Base-by-base conservation (phyloP, 2,888 invertebrate genomes). In the Mesorhabditis sp. region DNA sequence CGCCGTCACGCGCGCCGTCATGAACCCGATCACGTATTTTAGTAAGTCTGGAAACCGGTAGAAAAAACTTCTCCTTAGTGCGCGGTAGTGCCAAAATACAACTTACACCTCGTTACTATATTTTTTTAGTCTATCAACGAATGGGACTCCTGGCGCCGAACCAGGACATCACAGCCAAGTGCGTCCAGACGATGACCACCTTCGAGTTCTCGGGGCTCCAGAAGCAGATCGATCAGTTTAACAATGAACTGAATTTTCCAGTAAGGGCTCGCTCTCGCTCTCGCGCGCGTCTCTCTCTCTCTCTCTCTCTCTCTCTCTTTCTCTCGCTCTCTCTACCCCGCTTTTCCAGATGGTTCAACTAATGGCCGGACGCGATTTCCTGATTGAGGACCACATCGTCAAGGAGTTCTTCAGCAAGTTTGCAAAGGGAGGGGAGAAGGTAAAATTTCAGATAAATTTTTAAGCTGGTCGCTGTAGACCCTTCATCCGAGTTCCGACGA, bases 81-180 rank as follows among this genome's bases (percentile, higher is more conserved):
- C 3, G 15, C 6, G 10, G 5, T 61, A 13, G 13, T 58, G 62
- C 10, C 5, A 45, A 28, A 73, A 68, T 63, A 71, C 69, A 50
- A 41, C 43, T 10, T 41, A 15, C 13, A 44, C 28, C 28, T 5
- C 15, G 6, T 65, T 65, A 69, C 50, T 66, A 0, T 61, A 62
- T 5, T 66, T 70, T 67, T 75, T 74, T 44, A 75, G 77, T 74
- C n/a, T 75, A 75, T 64, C 64, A 69, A 68, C 61, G 65, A 43
- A 61, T 75, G 28, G 77, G 77, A 42, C 71, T 75, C 50, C 68
- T 69, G 15, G 66, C 74, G 15, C 66, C 70, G 15, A 69, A 43
- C 45, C 70, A 70, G n/a, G 72, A 71, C n/a, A 70, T 72, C 65
- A 72, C 74, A 4, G 66, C 73, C 42, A 73, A 71, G 45, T 72